These are phyloP conservation scores for Calephelis virginiensis DNA, from an alignment of 1,140 invertebrate genomes.

Conservation along the genomic window DNA sequence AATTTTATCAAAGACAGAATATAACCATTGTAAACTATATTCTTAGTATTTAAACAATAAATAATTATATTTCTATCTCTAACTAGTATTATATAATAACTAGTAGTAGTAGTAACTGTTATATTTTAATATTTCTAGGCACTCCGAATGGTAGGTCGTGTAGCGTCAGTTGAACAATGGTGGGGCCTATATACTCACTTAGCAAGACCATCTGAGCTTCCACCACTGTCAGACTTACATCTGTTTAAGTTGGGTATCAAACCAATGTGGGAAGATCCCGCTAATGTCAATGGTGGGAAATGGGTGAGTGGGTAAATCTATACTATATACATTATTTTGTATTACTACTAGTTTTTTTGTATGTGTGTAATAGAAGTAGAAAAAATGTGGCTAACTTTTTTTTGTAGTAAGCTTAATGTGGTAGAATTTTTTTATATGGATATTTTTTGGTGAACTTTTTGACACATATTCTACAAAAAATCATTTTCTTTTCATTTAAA, in stretches of 20 bases:
- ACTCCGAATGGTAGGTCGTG: slow-evolving; percentile 89
- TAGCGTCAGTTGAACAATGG: slow-evolving; percentile 97
- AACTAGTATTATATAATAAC: too few species aligned
- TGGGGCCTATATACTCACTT: slow-evolving; percentile 97
- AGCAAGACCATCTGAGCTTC: slow-evolving; percentile 91
- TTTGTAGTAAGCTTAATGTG: too few species aligned
- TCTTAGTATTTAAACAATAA: too few species aligned
- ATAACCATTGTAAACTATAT: too few species aligned
- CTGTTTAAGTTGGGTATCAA: slow-evolving; percentile 99
- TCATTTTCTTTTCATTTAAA: too few species aligned
- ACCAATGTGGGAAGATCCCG: slow-evolving; percentile 99
- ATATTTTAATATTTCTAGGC: slow-evolving; percentile 74
- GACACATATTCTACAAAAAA: too few species aligned
- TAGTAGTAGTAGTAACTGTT: too few species aligned
- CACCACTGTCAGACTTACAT: slow-evolving; percentile 96
- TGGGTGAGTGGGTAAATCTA: slow-evolving; percentile 84
- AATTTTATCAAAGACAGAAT: too few species aligned
- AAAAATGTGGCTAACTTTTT: neutral
- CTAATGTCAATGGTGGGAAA: slow-evolving; percentile 97
- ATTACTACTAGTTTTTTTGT: slow-evolving; percentile 3
- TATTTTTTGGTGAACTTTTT: too few species aligned
- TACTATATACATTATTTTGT: neutral
- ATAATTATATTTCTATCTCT: too few species aligned
- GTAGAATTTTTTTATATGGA: too few species aligned
- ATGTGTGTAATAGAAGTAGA: too few species aligned